A percentile compares a stretch with the other conserved stretches of the same genome.
Evolutionary conservation across 2,797 vertebrate species (phyloP).

Genomic region (Neostethus bicornis): DNA sequence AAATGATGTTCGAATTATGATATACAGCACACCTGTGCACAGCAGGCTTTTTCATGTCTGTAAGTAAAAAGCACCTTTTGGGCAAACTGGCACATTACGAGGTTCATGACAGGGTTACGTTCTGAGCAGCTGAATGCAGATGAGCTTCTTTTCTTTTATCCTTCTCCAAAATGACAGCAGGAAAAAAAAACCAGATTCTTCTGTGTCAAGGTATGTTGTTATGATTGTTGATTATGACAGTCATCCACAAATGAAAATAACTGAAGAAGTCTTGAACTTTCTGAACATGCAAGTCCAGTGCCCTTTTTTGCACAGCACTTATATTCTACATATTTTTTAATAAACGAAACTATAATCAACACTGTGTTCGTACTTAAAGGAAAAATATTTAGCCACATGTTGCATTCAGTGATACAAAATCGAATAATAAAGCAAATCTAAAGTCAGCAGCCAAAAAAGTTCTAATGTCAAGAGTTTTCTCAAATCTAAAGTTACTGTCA

Average conservation of each 20-base stretch:
- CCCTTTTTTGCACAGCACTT: no score
- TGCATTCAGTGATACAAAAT: no score
- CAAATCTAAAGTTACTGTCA: not conserved
- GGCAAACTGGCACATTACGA: slow-evolving; percentile 57
- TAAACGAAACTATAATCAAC: not conserved
- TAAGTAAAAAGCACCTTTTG: slow-evolving; percentile 54
- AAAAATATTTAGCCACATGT: not conserved
- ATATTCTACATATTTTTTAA: not conserved
- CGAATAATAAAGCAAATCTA: not conserved
- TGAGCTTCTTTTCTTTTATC: slow-evolving; percentile 52
- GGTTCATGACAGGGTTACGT: slow-evolving; percentile 61
- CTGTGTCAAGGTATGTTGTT: slow-evolving; percentile 7
- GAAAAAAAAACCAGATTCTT: not conserved
- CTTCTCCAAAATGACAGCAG: slow-evolving; percentile 11
- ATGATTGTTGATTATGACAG: not conserved
- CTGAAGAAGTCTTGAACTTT: not conserved
- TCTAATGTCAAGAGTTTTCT: not conserved
- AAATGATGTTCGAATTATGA: slow-evolving; percentile 25
- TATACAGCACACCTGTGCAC: slow-evolving; percentile 51
- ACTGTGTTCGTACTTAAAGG: not conserved
- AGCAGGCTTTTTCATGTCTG: slow-evolving; percentile 58
- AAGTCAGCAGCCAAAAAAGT: not conserved
- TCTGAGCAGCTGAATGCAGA: slow-evolving; percentile 69
- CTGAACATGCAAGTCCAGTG: not conserved
- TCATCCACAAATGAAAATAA: not conserved